These are phyloP conservation scores for Epizoanthus ramosus DNA, from an alignment of 92 coral and sea anemone species.

Conservation along the genomic window DNA sequence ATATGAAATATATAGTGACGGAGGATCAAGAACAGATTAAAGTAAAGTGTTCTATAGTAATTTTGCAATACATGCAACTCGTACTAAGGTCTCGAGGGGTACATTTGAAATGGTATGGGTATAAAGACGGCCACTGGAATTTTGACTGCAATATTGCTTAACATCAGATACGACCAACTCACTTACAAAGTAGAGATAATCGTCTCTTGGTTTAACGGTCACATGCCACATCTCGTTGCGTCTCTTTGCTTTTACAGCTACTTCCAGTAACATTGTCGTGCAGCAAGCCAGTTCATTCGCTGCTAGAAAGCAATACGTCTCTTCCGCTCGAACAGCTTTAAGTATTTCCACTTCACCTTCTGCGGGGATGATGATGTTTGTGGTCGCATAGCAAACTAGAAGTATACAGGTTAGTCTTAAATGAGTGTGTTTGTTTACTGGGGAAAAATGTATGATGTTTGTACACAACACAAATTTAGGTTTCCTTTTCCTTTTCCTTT, in stretches of 20 bases:
- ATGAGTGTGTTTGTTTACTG: too few species aligned
- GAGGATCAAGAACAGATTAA: too few species aligned
- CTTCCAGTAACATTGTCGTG: slow-evolving; percentile 38
- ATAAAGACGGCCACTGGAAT: background rate
- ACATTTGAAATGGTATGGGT: background rate
- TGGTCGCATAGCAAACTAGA: background rate
- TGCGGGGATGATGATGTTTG: background rate
- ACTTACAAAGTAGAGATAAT: slow-evolving; percentile 12
- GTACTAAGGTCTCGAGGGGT: too few species aligned
- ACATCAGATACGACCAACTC: background rate
- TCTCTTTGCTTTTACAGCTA: slow-evolving; percentile 37
- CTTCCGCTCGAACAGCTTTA: background rate
- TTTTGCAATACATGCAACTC: too few species aligned
- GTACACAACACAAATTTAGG: too few species aligned
- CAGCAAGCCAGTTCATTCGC: background rate
- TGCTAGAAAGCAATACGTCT: background rate
- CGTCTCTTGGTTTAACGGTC: background rate
- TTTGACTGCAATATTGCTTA: background rate
- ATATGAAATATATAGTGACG: too few species aligned
- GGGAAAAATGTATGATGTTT: too few species aligned
- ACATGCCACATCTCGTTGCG: slow-evolving; percentile 7
- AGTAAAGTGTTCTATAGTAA: too few species aligned
- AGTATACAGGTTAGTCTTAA: background rate
- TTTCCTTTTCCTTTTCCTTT: too few species aligned
- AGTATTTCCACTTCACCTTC: slow-evolving; percentile 5